phyloP scores from a whole-genome alignment of 1,140 invertebrate genomes.

The Trichonephila clavata region DNA sequence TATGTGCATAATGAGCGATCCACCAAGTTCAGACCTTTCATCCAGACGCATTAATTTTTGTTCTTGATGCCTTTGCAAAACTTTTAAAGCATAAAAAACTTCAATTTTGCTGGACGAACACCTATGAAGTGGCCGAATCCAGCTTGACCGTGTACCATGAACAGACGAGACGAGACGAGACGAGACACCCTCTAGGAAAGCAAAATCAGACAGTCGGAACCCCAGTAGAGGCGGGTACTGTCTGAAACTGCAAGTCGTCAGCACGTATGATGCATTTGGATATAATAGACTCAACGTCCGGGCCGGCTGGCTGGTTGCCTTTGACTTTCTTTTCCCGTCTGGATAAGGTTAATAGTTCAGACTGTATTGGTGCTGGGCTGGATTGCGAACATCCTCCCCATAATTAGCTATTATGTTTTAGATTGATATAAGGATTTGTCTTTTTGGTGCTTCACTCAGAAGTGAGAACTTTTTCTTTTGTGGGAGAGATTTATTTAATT shows the following conservation, averaged over 20 bases:
- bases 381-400: background rate
- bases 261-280: constrained; percentile 11
- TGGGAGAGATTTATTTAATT: background rate
- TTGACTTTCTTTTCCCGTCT: background rate
- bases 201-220: background rate
- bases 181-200: background rate
- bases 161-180: background rate
- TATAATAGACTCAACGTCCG: constrained; percentile 1
- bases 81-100: background rate
- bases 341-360: constrained; percentile 7
- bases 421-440: background rate
- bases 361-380: background rate
- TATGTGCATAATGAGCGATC: background rate
- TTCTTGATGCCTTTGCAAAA: background rate
- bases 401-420: constrained; percentile 20
- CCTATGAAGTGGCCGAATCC: background rate
- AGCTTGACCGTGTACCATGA: background rate
- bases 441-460: background rate
- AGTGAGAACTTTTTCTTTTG: background rate
- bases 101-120: background rate
- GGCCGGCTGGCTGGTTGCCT: background rate
- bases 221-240: background rate
- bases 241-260: constrained; percentile 1
- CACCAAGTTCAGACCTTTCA: background rate
- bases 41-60: constrained; percentile 1